A percentile compares a stretch with the other conserved stretches of the same genome.
Conservation (phyloP, 2,113 vertebrate genomes). For the Labeo rohita region DNA sequence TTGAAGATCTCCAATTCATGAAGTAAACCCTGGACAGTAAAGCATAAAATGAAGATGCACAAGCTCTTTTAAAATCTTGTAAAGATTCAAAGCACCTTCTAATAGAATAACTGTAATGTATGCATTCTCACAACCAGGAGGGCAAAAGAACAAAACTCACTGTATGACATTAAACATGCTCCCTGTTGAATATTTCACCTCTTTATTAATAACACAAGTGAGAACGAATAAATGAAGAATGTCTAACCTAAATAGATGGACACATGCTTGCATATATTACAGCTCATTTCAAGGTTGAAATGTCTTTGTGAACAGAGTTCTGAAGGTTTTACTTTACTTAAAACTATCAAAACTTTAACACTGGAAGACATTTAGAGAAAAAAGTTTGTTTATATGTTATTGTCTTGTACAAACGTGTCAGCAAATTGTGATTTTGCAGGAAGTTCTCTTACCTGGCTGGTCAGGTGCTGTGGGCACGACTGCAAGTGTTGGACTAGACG, state of each 20-base stretch:
- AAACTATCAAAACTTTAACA: neutral
- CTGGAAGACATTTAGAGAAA: neutral
- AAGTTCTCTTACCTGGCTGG: constrained; percentile 37
- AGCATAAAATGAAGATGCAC: neutral
- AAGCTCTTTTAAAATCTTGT: neutral
- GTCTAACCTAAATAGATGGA: constrained; percentile 27
- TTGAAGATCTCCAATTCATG: neutral
- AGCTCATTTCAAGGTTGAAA: constrained; percentile 19
- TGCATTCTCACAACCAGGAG: constrained; percentile 53
- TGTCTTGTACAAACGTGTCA: neutral
- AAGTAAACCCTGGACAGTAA: neutral
- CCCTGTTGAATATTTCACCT: constrained; percentile 44
- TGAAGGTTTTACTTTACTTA: neutral
- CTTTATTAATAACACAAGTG: constrained; percentile 52
- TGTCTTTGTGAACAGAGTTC: constrained; percentile 1
- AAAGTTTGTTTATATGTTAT: neutral
- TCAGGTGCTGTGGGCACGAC: neutral
- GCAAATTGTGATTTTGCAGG: neutral
- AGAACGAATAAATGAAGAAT: constrained; percentile 36
- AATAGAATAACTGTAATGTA: constrained; percentile 49
- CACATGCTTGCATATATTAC: neutral
- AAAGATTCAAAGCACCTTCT: constrained; percentile 22
- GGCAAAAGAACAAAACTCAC: constrained; percentile 25
- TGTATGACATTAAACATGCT: constrained; percentile 41
- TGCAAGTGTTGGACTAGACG: constrained; percentile 11